Conservation (phyloP, 2,888 invertebrate species). For the Exocentrus adspersus region DNA sequence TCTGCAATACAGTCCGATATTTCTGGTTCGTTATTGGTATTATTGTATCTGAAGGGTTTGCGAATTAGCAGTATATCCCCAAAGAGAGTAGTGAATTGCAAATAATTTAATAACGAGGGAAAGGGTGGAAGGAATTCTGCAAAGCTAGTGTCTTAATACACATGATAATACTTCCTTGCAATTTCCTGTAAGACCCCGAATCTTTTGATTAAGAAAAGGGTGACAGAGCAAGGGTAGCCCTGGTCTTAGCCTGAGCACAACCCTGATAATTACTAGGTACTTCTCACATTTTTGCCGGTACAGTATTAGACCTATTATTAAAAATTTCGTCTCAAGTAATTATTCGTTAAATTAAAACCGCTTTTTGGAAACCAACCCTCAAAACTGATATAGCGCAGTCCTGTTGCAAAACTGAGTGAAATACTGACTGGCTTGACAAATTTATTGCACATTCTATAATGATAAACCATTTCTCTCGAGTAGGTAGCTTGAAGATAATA, state of each 20-base stretch:
- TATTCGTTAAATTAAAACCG: no score
- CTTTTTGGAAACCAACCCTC: not conserved
- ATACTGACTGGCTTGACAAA: not conserved
- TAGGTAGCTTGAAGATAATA: slow-evolving; percentile 36
- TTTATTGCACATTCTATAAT: slow-evolving; percentile 7
- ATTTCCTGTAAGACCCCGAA: slow-evolving; percentile 57
- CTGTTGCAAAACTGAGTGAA: not conserved
- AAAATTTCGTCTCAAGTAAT: no score
- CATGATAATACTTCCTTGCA: slow-evolving; percentile 62
- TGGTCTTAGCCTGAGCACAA: not conserved
- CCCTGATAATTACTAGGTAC: slow-evolving; percentile 7
- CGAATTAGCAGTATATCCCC: slow-evolving; percentile 36
- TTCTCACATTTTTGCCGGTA: no score
- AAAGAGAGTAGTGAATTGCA: slow-evolving; percentile 49
- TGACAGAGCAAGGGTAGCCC: slow-evolving; percentile 34
- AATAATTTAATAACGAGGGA: slow-evolving; percentile 57
- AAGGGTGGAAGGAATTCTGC: slow-evolving; percentile 47
- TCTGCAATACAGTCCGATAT: slow-evolving; percentile 4
- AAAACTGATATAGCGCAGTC: not conserved
- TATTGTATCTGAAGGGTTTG: slow-evolving; percentile 39
- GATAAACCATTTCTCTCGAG: slow-evolving; percentile 22
- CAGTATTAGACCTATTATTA: no score
- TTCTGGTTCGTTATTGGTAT: slow-evolving; percentile 32
- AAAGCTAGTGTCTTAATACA: slow-evolving; percentile 58
- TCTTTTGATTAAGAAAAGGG: slow-evolving; percentile 51